phyloP scores from a whole-genome alignment of 2,888 invertebrate species.

The Habrosyne pyritoides region DNA sequence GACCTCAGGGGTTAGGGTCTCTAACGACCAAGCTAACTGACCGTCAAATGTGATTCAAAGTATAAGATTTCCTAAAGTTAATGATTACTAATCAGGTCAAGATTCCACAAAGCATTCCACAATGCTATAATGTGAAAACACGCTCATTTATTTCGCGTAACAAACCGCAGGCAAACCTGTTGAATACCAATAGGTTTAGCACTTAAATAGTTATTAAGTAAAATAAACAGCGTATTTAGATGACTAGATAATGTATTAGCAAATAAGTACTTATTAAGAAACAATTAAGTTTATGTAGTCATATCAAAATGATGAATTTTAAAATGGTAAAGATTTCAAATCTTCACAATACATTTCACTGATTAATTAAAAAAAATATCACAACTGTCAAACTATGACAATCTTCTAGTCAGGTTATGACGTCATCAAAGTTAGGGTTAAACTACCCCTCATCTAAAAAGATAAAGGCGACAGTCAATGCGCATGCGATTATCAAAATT shows the following conservation, averaged over 20 bases:
- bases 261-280: not conserved
- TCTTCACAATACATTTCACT: too few species aligned
- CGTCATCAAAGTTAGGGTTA: not conserved
- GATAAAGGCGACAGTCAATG: too few species aligned
- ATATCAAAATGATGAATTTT: not conserved
- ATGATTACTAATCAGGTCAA: not conserved
- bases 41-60: not conserved
- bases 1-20: too few species aligned
- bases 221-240: conserved; percentile 11
- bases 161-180: conserved; percentile 44
- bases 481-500: not conserved
- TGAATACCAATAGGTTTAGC: conserved; percentile 28
- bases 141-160: conserved; percentile 37
- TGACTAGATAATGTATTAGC: conserved; percentile 14
- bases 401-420: not conserved
- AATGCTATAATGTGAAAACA: not conserved
- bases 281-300: not conserved
- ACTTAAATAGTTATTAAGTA: conserved; percentile 23
- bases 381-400: not conserved
- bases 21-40: too few species aligned
- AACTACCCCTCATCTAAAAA: too few species aligned
- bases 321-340: not conserved
- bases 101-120: not conserved
- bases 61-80: not conserved
- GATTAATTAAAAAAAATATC: too few species aligned